Base-by-base conservation (phyloP, 2,113 vertebrate genomes). In the Vulpes vulpes region DNA sequence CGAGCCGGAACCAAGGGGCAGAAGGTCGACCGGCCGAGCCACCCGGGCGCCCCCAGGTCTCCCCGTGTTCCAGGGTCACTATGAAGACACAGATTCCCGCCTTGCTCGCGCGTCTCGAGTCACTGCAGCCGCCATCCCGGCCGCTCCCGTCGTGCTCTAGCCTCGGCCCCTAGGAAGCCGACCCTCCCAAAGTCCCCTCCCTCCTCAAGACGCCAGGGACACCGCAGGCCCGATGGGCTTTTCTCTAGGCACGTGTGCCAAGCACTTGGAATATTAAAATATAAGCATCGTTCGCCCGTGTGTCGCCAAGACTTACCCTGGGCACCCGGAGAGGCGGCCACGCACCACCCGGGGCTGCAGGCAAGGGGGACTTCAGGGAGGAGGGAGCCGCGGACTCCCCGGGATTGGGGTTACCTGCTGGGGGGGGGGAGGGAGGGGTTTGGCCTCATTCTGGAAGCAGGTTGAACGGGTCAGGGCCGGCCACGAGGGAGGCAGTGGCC, bases 291-390 rank as follows among this genome's bases (percentile, higher is more conserved):
- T 43, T 78, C 19, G 3, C 16, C 49, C 23, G 7, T 1, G 16
- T 71, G 62, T 27, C 51, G 35, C 57, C 76, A 59, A 43, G 80
- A 30, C 35, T 17, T 20, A 43, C 43, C 59, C 76, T 51, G 22
- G 76, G 43, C 15, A 8, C 57, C 22, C 8, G 19, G n/a, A 87
- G 53, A 71, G 64, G 30, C 14, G 64, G 30, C 14, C 55, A 20
- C 0, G 2, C 15, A 20, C 2, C 0, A 1, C 12, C 51, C 49
- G 59, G 80, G 32, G 19, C 76, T 0, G 5, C 60, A 57, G 73
- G 57, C 74, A 57, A 6, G 22, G 14, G 53, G n/a, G 85, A 59
- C 19, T 51, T 83, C 30, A 4, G 64, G 27, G 16, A 38, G 27
- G 86, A 93, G 27, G 12, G 27, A 67, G 74, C 20, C 51, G 8